These are phyloP conservation scores for Sympetrum striolatum DNA, from an alignment of 2,888 invertebrate genomes.

Conservation along the genomic window DNA sequence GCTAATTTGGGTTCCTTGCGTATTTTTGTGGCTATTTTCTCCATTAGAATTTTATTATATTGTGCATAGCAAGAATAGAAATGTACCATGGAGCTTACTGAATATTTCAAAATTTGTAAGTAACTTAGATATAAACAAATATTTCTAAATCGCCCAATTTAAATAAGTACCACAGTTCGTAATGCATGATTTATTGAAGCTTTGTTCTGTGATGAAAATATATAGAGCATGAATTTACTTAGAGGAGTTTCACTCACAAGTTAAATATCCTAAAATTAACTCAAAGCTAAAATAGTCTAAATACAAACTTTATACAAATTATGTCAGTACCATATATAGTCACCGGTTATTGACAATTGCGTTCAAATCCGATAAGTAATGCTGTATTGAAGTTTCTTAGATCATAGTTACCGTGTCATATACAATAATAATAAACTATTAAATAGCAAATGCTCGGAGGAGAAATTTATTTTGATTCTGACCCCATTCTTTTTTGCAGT, in stretches of 20 bases:
- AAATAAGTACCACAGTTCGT: background rate
- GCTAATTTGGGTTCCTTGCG: conserved; percentile 87
- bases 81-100: conserved; percentile 76
- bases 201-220: background rate
- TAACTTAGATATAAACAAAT: conserved; percentile 1
- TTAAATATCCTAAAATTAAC: too few relatives aligned
- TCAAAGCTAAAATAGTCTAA: too few relatives aligned
- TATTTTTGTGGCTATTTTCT: conserved; percentile 80
- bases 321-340: too few relatives aligned
- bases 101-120: conserved; percentile 73
- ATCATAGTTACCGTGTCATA: too few relatives aligned
- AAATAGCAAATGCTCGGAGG: background rate
- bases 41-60: conserved; percentile 79
- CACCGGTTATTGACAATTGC: too few relatives aligned
- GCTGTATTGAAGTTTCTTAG: too few relatives aligned
- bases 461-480: background rate
- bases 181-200: background rate
- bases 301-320: too few relatives aligned
- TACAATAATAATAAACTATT: too few relatives aligned
- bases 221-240: too few relatives aligned
- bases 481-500: conserved; percentile 47
- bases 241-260: too few relatives aligned
- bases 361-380: too few relatives aligned
- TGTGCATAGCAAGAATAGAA: conserved; percentile 74
- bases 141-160: too few relatives aligned